Evolutionary conservation across 2,888 invertebrate genomes (phyloP).

Genomic region (Polymixis flavicincta): DNA sequence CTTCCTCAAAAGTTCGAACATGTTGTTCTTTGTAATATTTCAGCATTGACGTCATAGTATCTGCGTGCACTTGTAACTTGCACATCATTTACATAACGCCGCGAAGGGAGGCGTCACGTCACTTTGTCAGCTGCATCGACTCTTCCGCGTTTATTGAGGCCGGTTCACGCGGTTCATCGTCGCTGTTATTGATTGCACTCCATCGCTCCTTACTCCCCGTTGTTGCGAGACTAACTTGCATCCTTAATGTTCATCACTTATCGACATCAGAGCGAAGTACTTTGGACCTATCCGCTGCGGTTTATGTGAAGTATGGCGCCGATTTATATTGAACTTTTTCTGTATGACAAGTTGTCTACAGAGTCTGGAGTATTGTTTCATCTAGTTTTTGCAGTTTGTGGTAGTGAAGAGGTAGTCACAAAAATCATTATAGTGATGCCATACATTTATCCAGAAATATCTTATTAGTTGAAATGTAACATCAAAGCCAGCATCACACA

Average conservation of each 20-base stretch:
- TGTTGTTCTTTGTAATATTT: slow-evolving; percentile 27
- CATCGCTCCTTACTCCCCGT: slow-evolving; percentile 57
- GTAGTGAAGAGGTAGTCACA: neutral
- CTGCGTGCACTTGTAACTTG: slow-evolving; percentile 37
- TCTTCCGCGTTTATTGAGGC: slow-evolving; percentile 85
- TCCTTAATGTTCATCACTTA: slow-evolving; percentile 46
- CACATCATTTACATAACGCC: slow-evolving; percentile 56
- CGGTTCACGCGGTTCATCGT: slow-evolving; percentile 80
- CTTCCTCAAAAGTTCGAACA: slow-evolving; percentile 15
- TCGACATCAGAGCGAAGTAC: slow-evolving; percentile 50
- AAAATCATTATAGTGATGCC: neutral
- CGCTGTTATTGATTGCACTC: slow-evolving; percentile 67
- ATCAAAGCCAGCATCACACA: neutral
- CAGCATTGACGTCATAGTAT: slow-evolving; percentile 52
- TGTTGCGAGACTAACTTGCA: slow-evolving; percentile 53
- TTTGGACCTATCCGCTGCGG: slow-evolving; percentile 38
- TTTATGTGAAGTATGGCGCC: slow-evolving; percentile 25
- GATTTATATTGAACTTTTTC: slow-evolving; percentile 18
- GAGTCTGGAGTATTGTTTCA: slow-evolving; percentile 3
- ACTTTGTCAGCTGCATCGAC: slow-evolving; percentile 57
- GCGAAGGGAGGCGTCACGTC: slow-evolving; percentile 46
- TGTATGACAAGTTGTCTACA: slow-evolving; percentile 2
- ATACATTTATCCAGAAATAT: neutral
- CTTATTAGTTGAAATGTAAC: neutral
- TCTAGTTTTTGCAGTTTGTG: slow-evolving; percentile 17